A percentile compares a stretch with the other conserved stretches of the same genome.
phyloP scores from a whole-genome alignment of 2,113 vertebrate species.

The Natator depressus region DNA sequence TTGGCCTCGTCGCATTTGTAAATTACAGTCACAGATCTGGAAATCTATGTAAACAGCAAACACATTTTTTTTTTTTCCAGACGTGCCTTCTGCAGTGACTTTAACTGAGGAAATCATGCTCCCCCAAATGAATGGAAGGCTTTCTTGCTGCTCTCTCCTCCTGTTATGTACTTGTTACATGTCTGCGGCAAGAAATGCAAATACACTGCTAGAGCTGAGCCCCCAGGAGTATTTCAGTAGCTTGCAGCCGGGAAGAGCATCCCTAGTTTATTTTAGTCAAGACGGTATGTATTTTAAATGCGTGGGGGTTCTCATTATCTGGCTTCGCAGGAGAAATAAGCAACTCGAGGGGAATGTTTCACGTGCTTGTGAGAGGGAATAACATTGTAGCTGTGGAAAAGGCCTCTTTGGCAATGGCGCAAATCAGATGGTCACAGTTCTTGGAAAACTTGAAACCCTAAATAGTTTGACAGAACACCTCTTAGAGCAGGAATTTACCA shows the following conservation, averaged over 20 bases:
- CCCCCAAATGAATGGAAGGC: background rate
- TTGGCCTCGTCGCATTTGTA: background rate
- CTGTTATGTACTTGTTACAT: slow-evolving; percentile 9
- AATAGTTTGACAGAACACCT: background rate
- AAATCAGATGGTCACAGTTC: background rate
- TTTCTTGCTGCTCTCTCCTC: background rate
- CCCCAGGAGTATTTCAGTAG: slow-evolving; percentile 62
- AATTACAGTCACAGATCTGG: background rate
- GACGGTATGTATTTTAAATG: slow-evolving; percentile 56
- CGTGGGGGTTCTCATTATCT: background rate
- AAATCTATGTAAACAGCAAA: background rate
- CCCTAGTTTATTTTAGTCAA: slow-evolving; percentile 74
- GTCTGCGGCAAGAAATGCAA: background rate
- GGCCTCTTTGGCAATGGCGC: background rate
- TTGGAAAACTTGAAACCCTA: background rate
- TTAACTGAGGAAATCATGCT: background rate
- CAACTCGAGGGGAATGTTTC: too few relatives aligned
- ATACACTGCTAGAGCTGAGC: slow-evolving; percentile 50
- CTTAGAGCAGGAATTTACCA: background rate
- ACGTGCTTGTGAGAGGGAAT: too few relatives aligned
- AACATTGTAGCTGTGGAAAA: background rate
- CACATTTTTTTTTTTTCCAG: slow-evolving; percentile 1
- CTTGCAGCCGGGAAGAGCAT: slow-evolving; percentile 70
- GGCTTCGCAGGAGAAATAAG: background rate
- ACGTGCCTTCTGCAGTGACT: background rate